phyloP scores from a whole-genome alignment of 92 coral and sea anemone species.

The Phenganax stokvisi region DNA sequence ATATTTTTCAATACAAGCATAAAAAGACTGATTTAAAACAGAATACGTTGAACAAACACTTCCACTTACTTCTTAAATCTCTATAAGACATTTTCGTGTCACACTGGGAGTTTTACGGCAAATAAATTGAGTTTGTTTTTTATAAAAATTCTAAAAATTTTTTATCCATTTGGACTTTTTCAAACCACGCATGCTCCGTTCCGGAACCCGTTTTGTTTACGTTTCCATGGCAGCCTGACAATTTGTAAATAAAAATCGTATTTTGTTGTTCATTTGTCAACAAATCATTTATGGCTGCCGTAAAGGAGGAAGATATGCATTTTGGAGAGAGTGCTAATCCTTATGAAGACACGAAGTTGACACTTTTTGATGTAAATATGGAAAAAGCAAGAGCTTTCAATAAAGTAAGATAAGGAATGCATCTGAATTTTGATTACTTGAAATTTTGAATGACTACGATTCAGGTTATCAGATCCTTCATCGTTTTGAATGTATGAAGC shows the following conservation, averaged over 20 bases:
- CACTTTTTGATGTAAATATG: conserved; percentile 79
- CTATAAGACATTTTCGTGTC: conserved; percentile 81
- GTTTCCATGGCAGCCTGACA: conserved; percentile 56
- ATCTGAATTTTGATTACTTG: background rate
- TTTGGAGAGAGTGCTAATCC: conserved; percentile 59
- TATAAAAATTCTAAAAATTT: conserved; percentile 12
- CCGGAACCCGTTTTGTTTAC: conserved; percentile 52
- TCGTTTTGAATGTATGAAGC: background rate
- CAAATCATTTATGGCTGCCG: conserved; percentile 63
- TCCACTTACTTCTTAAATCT: conserved; percentile 89
- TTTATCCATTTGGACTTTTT: conserved; percentile 8
- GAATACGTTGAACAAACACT: background rate
- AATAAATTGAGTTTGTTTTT: background rate
- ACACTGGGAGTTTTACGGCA: background rate
- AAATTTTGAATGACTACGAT: no score
- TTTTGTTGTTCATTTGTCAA: conserved; percentile 3
- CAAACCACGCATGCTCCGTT: conserved; percentile 63
- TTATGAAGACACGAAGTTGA: conserved; percentile 48
- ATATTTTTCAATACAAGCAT: background rate
- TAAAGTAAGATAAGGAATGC: conserved; percentile 54
- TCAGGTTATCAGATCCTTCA: background rate
- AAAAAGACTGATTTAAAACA: background rate
- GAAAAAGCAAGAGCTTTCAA: conserved; percentile 90
- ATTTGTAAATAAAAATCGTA: conserved; percentile 11
- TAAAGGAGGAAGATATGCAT: conserved; percentile 62